Evolutionary conservation across 2,113 vertebrate species (phyloP).

Genomic region (Labeo rohita): DNA sequence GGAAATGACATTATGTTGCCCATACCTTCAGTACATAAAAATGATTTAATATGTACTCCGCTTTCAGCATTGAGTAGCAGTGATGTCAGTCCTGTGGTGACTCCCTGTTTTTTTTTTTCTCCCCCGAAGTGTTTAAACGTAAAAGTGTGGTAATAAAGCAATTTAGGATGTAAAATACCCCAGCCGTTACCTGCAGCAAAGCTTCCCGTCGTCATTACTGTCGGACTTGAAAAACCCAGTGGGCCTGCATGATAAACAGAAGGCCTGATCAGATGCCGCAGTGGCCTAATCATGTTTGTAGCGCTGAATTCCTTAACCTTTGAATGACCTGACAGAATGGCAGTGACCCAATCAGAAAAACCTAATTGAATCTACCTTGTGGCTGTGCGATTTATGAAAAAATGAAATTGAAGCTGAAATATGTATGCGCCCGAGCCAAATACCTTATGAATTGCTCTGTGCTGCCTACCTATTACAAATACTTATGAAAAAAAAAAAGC

Average conservation of each 20-base stretch:
- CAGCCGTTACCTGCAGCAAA: constrained; percentile 59
- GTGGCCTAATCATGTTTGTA: constrained; percentile 82
- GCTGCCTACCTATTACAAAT: constrained; percentile 69
- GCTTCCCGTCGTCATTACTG: constrained; percentile 54
- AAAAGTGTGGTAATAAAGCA: constrained; percentile 58
- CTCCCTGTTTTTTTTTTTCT: constrained; percentile 66
- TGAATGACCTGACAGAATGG: constrained; percentile 79
- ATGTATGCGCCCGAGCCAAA: constrained; percentile 67
- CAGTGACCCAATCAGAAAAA: constrained; percentile 79
- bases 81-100: constrained; percentile 74
- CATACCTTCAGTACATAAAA: constrained; percentile 79
- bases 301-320: constrained; percentile 85
- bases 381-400: constrained; percentile 73
- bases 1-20: constrained; percentile 68
- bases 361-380: constrained; percentile 82
- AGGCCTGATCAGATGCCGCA: constrained; percentile 81
- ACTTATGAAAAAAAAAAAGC: constrained; percentile 51
- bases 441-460: constrained; percentile 56
- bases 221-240: constrained; percentile 48
- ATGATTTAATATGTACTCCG: constrained; percentile 79
- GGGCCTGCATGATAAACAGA: constrained; percentile 73
- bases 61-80: constrained; percentile 73
- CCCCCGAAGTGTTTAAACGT: constrained; percentile 54
- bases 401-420: constrained; percentile 81
- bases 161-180: constrained; percentile 52